Evolutionary conservation across 2,797 vertebrate genomes (phyloP).

Genomic region (Pempheris klunzingeri): DNA sequence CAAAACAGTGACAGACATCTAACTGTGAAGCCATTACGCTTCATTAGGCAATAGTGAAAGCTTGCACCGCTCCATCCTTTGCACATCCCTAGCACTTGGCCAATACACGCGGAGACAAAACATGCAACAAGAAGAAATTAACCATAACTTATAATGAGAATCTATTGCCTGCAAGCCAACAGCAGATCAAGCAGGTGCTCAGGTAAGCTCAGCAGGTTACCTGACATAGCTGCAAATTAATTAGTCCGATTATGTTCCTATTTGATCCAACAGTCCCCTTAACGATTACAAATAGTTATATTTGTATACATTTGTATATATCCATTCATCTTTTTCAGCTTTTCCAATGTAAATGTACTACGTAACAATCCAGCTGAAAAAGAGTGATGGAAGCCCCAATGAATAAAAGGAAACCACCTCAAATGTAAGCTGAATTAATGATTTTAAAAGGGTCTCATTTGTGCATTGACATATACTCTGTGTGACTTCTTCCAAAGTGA

Average conservation of each 20-base stretch:
- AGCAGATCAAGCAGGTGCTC: neutral
- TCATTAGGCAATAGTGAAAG: neutral
- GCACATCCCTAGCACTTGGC: neutral
- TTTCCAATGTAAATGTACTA: no score
- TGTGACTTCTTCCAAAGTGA: conserved; percentile 1
- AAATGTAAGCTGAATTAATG: no score
- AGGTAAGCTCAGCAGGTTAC: neutral
- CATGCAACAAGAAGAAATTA: neutral
- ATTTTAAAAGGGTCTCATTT: neutral
- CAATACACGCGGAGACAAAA: neutral
- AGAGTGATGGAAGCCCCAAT: neutral
- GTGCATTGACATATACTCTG: neutral
- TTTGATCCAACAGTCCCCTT: neutral
- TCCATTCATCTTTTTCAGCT: no score
- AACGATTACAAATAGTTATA: neutral
- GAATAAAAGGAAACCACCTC: no score
- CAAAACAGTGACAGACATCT: neutral
- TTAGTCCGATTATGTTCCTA: no score
- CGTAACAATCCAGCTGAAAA: neutral
- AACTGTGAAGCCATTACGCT: neutral
- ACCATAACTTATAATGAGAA: neutral
- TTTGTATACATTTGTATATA: no score
- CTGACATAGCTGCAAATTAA: neutral
- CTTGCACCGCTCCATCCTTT: neutral
- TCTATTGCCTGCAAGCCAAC: neutral